Evolutionary conservation across 2,113 vertebrate genomes (phyloP), one percentile per base, ranked within the genome.

Genomic region (Thalassarche chlororhynchos): DNA sequence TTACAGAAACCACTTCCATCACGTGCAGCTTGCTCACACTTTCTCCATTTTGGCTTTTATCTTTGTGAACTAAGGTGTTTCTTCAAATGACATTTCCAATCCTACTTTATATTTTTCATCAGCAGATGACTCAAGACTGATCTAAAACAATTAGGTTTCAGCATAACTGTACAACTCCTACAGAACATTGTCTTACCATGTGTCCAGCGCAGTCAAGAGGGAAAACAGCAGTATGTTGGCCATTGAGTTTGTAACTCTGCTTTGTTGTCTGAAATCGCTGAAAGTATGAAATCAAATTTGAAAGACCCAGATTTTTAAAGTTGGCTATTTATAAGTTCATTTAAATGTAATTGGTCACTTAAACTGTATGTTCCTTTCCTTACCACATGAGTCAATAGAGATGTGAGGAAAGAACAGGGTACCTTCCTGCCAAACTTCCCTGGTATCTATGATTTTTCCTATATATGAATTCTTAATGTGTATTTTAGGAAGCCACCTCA

Each of bases 401-500:
- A 69, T 4, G 9, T 1, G 8, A 66, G 31, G 52, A 77, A 75
- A 71, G 34, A 51, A 68, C 38, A 58, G 57, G 61, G 19, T 90
- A 49, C 29, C 18, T 75, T 46, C 47, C 32, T 42, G 42, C 17
- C 60, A 58, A 28, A 36, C 34, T 28, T 66, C 21, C 18, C 62
- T 24, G 4, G 19, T 51, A 47, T 21, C n/a, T 75, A 7, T 5
- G 7, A 16, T 62, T 92, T 54, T 76, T 55, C 49, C 31, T 44
- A 85, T 60, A 55, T 21, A 70, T 85, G 81, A 92, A 87, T 95
- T 40, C 58, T 87, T 36, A 78, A 61, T 21, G 46, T 74, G 47
- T 29, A 21, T 85, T 94, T 94, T 94, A 83, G 84, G 87, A 96
- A 94, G 76, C 79, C 82, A 80, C 52, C 66, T 71, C 70, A 57